Conservation (phyloP, 2,888 invertebrate species). For the Hoplodrina ambigua region DNA sequence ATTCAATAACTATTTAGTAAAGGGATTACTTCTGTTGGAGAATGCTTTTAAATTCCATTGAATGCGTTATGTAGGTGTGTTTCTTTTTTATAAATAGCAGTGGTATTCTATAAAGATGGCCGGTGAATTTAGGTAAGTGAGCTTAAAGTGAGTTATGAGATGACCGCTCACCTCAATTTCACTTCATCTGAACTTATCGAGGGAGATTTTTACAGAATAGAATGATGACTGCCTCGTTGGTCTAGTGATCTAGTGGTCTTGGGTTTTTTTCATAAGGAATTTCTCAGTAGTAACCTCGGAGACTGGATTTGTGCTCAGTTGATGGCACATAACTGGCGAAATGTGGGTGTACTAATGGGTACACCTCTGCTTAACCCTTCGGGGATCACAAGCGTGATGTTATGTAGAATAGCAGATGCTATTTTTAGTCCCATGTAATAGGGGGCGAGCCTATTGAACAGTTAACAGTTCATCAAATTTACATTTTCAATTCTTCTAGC, state of each 20-base stretch:
- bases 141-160: background rate
- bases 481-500: constrained; percentile 13
- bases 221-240: background rate
- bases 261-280: too few species aligned
- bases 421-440: too few species aligned
- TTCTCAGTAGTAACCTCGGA: too few species aligned
- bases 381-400: too few species aligned
- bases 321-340: too few species aligned
- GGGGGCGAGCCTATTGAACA: too few species aligned
- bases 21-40: constrained; percentile 15
- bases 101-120: background rate
- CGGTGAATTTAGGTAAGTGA: too few species aligned
- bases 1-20: constrained; percentile 27
- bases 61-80: constrained; percentile 11
- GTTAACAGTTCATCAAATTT: constrained; percentile 15
- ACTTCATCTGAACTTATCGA: background rate
- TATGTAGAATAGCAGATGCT: background rate
- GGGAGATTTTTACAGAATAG: background rate
- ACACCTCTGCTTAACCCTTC: too few species aligned
- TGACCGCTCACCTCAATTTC: background rate
- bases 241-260: too few species aligned
- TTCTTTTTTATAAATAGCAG: constrained; percentile 22
- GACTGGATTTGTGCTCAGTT: too few species aligned
- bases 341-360: too few species aligned
- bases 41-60: constrained; percentile 31